These are phyloP conservation scores for Darevskia mixta DNA, from an alignment of 2,797 vertebrate genomes.

Conservation along the genomic window DNA sequence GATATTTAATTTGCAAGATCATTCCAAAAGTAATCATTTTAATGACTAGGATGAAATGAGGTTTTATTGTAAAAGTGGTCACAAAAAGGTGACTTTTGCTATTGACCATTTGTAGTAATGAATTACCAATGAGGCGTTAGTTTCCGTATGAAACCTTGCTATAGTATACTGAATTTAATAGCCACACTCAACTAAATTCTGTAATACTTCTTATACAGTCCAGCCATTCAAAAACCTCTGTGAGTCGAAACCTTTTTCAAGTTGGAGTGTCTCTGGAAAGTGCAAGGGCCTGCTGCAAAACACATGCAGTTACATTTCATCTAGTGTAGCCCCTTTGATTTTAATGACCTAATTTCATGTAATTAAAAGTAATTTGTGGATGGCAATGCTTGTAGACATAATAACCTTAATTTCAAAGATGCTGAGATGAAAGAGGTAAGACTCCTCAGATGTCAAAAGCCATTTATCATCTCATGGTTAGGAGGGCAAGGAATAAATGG, in stretches of 20 bases:
- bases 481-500: not conserved
- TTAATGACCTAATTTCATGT: not conserved
- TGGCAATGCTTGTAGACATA: not conserved
- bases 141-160: not conserved
- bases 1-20: conserved; percentile 7
- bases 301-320: not conserved
- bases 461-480: not conserved
- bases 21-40: conserved; percentile 5
- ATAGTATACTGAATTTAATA: not conserved
- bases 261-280: not conserved
- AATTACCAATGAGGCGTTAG: not conserved
- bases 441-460: not conserved
- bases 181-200: not conserved
- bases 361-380: not conserved
- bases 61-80: not conserved
- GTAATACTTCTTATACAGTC: not conserved
- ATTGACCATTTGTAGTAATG: not conserved
- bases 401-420: not conserved
- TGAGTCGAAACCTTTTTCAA: not conserved
- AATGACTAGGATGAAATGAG: not conserved
- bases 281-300: not conserved
- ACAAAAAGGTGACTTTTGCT: not conserved
- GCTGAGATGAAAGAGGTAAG: not conserved
- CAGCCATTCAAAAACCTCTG: not conserved
- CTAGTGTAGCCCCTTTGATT: not conserved